Conservation (phyloP, 2,797 vertebrate species). For the Linurgus olivaceus region DNA sequence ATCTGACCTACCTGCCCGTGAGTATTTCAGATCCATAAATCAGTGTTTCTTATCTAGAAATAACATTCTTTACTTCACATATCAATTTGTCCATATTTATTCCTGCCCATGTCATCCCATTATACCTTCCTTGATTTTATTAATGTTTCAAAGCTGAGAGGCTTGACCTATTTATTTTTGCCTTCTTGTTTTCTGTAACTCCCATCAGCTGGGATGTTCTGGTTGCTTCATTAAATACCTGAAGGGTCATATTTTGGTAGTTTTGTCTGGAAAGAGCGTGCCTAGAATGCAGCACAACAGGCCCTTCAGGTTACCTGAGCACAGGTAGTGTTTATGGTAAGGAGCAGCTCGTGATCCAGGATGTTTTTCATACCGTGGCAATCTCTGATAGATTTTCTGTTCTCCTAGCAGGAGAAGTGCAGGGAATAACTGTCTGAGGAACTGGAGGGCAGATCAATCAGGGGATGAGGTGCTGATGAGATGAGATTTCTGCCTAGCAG, state of each 20-base stretch:
- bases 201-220: neutral
- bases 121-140: neutral
- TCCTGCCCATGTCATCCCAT: neutral
- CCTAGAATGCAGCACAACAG: constrained; percentile 55
- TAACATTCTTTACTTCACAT: neutral
- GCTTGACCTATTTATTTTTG: neutral
- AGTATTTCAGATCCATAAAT: neutral
- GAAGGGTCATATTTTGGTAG: constrained; percentile 53
- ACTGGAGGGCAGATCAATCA: neutral
- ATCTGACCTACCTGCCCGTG: neutral
- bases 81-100: neutral
- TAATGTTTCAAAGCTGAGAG: neutral
- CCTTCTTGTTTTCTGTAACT: neutral
- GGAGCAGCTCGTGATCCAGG: constrained; percentile 2
- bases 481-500: neutral
- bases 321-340: constrained; percentile 19
- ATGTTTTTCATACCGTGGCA: constrained; percentile 52
- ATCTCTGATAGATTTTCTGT: neutral
- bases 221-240: constrained; percentile 41
- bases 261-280: constrained; percentile 62
- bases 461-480: neutral
- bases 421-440: neutral
- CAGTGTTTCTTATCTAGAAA: neutral
- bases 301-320: constrained; percentile 47
- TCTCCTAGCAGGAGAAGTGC: neutral